These are phyloP conservation scores for Hyla sarda DNA, from an alignment of 2,113 vertebrate species.

Conservation along the genomic window DNA sequence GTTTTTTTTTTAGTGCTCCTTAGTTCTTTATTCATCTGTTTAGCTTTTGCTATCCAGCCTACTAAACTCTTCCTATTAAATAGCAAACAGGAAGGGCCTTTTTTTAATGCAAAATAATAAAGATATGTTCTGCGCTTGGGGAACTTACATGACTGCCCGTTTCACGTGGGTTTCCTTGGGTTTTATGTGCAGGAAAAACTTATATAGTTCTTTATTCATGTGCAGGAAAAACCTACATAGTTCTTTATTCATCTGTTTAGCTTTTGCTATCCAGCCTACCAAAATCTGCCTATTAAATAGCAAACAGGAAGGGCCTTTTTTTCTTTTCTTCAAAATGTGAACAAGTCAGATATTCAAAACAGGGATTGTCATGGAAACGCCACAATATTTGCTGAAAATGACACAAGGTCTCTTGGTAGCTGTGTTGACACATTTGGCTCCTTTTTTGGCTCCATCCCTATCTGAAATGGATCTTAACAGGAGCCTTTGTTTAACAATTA, in stretches of 20 bases:
- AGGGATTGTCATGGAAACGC: slow-evolving; percentile 83
- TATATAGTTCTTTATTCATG: no score
- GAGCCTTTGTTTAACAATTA: slow-evolving; percentile 51
- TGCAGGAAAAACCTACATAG: no score
- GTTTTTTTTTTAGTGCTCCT: no score
- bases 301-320: slow-evolving; percentile 84
- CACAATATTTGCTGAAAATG: slow-evolving; percentile 87
- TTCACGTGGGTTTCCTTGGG: not conserved
- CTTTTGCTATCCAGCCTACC: slow-evolving; percentile 73
- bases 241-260: not conserved
- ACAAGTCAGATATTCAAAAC: slow-evolving; percentile 82
- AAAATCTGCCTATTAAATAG: slow-evolving; percentile 79
- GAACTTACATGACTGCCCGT: not conserved
- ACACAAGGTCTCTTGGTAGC: slow-evolving; percentile 80
- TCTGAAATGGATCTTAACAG: slow-evolving; percentile 66
- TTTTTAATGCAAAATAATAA: slow-evolving; percentile 52
- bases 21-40: not conserved
- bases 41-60: slow-evolving; percentile 69
- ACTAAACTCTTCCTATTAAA: slow-evolving; percentile 81
- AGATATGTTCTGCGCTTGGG: not conserved
- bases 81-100: slow-evolving; percentile 83
- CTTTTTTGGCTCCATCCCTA: slow-evolving; percentile 72
- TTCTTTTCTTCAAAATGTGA: slow-evolving; percentile 79
- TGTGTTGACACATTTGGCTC: slow-evolving; percentile 72
- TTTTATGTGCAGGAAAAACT: not conserved